phyloP scores from a whole-genome alignment of 2,113 vertebrate species.

The Nothobranchius kuhntae region DNA sequence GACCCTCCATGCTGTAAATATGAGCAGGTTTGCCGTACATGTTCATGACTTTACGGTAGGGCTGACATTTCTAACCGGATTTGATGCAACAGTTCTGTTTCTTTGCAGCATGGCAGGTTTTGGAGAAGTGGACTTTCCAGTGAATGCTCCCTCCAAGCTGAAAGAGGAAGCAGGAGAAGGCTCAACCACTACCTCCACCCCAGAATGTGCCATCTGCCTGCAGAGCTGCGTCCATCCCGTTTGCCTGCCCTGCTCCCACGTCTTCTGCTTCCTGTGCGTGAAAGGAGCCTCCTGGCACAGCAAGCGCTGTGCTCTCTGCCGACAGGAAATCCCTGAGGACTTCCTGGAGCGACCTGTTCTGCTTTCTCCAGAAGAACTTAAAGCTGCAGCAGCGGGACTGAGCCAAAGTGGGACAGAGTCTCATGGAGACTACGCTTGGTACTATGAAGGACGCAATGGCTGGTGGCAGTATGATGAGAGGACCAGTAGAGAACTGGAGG shows the following conservation, averaged over 20 bases:
- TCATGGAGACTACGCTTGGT: conserved; percentile 89
- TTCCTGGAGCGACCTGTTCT: conserved; percentile 94
- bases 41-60: too few relatives aligned
- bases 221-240: conserved; percentile 95
- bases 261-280: conserved; percentile 96
- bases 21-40: too few relatives aligned
- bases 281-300: conserved; percentile 99
- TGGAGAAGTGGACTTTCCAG: conserved; percentile 85
- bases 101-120: conserved; percentile 89
- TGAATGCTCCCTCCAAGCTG: conserved; percentile 85
- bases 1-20: too few relatives aligned
- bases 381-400: conserved; percentile 80
- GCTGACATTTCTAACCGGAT: too few relatives aligned
- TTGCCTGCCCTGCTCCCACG: conserved; percentile 92
- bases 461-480: conserved; percentile 99
- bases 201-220: conserved; percentile 95
- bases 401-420: conserved; percentile 78
- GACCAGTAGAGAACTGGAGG: conserved; percentile 93
- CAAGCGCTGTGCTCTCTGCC: conserved; percentile 93
- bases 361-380: conserved; percentile 92
- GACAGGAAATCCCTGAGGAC: conserved; percentile 95
- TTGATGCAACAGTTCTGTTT: neutral
- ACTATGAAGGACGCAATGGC: conserved; percentile 96
- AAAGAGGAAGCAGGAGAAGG: conserved; percentile 74
- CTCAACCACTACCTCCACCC: conserved; percentile 79